These are phyloP conservation scores for Cephus runcator DNA, from an alignment of 2,888 invertebrate species.

Conservation along the genomic window DNA sequence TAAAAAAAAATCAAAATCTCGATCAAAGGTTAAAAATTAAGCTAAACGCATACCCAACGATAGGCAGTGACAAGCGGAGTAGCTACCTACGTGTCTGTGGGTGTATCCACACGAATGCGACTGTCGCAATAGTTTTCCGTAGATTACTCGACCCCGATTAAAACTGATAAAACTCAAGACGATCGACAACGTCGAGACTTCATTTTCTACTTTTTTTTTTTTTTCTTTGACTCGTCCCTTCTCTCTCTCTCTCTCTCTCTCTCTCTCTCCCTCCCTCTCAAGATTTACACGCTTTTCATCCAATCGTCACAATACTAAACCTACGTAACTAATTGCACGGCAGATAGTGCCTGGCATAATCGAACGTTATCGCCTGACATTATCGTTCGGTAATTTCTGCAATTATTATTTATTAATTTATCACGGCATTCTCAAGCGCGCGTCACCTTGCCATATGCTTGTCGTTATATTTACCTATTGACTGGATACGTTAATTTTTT, in stretches of 20 bases:
- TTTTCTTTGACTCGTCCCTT: not conserved
- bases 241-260: not conserved
- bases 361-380: not conserved
- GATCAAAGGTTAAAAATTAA: not conserved
- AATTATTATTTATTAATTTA: slow-evolving; percentile 11
- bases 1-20: not conserved
- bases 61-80: not conserved
- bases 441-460: not conserved
- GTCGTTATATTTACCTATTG: not conserved
- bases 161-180: not conserved
- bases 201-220: not conserved
- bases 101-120: not conserved
- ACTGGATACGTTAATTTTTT: not conserved
- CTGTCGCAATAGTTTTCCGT: slow-evolving; percentile 1
- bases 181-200: not conserved
- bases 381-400: slow-evolving; percentile 8
- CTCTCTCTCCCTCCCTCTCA: accelerated
- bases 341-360: not conserved
- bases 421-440: not conserved
- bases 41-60: not conserved
- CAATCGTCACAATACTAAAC: not conserved
- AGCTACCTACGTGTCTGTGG: not conserved
- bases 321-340: not conserved
- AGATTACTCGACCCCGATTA: slow-evolving; percentile 2
- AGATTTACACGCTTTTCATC: not conserved